Conservation (phyloP, 2,888 invertebrate species). For the Punctoribates punctum region DNA sequence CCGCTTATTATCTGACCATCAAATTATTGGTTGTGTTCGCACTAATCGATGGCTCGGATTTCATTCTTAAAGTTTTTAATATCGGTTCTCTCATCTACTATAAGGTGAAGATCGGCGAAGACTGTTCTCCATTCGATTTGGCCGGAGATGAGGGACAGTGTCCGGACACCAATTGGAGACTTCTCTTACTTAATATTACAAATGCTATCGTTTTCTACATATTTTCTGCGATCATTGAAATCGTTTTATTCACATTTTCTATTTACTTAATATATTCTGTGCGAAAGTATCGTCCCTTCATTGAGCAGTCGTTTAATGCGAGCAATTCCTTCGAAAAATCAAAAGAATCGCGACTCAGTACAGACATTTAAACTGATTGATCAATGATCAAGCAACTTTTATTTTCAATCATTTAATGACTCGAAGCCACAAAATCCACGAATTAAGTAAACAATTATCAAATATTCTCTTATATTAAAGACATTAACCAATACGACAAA, state of each 20-base stretch:
- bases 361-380: neutral
- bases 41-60: neutral
- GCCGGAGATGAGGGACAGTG: constrained; percentile 19
- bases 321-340: neutral
- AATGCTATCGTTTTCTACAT: constrained; percentile 21
- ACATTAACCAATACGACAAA: too few relatives aligned
- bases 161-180: constrained; percentile 18
- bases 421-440: too few relatives aligned
- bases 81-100: constrained; percentile 29
- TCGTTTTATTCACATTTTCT: constrained; percentile 27
- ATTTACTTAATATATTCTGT: constrained; percentile 27
- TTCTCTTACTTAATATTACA: neutral
- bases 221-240: constrained; percentile 15
- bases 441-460: too few relatives aligned
- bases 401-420: too few relatives aligned
- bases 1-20: constrained; percentile 8
- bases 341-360: neutral
- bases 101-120: constrained; percentile 16
- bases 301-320: neutral
- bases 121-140: constrained; percentile 31
- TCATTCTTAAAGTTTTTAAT: constrained; percentile 2
- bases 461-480: too few relatives aligned
- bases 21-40: neutral
- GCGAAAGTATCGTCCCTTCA: constrained; percentile 9
- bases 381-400: too few relatives aligned